These are phyloP conservation scores for Cantharis flavilabris DNA, from an alignment of 2,888 invertebrate genomes.

Conservation along the genomic window DNA sequence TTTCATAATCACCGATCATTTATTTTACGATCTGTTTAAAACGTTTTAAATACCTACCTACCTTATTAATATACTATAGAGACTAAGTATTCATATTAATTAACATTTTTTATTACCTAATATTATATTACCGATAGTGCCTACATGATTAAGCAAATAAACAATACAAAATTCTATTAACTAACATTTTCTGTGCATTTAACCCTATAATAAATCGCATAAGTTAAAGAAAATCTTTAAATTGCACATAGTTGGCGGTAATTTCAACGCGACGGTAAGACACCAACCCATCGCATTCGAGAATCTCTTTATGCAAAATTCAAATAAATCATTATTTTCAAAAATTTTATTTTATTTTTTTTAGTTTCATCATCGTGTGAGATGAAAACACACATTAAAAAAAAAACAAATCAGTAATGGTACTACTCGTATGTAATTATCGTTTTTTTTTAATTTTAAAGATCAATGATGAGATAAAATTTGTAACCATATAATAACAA, in stretches of 20 bases:
- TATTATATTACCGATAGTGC: neutral
- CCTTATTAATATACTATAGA: neutral
- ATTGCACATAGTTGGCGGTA: slow-evolving; percentile 11
- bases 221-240: neutral
- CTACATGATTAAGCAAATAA: neutral
- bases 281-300: slow-evolving; percentile 21
- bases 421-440: slow-evolving; percentile 14
- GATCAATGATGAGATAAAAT: slow-evolving; percentile 24
- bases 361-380: neutral
- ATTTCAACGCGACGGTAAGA: slow-evolving; percentile 40
- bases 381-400: neutral
- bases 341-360: neutral
- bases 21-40: slow-evolving; percentile 21
- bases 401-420: slow-evolving; percentile 1
- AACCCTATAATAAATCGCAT: neutral
- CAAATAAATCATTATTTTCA: neutral
- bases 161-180: neutral
- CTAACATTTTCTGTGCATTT: neutral
- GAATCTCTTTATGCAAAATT: neutral
- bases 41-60: neutral
- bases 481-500: slow-evolving; percentile 24
- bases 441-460: slow-evolving; percentile 25
- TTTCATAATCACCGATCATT: slow-evolving; percentile 27
- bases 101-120: neutral
- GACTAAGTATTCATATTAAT: neutral